Evolutionary conservation across 2,113 vertebrate genomes (phyloP), one percentile per base, ranked within the genome.

Genomic region (Oryzias melastigma): DNA sequence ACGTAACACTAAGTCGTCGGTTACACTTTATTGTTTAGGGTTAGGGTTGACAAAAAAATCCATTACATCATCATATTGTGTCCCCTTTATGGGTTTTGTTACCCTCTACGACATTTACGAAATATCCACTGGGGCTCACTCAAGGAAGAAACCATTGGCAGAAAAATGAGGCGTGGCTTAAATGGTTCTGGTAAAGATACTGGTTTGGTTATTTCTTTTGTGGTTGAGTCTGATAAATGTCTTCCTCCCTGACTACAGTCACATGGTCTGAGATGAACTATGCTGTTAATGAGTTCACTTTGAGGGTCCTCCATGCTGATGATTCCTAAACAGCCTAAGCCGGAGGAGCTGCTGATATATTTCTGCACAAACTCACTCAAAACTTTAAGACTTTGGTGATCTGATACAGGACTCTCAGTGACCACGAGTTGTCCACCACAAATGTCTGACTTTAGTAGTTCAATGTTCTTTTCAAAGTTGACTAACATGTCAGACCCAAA

Each of bases 301-400:
- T 12, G 8, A 12, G 85, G 86, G 51, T 85, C 86, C 62, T 72
- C 40, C 54, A 88, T 43, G 2, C 71, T 80, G 3, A 91, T 40
- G 14, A 90, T 60, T 3, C 90, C 88, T 2, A 91, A 49, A 42
- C 90, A 90, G 0, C 68, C 53, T 27, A 15, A 6, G 7, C 61
- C 76, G 3, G 1, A 0, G 1, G 35, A 46, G 1, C 0, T 68
- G 6, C 8, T 44, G 0, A 14, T 14, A 6, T 77, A 64, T 43
- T 63, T 2, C 3, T 53, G 3, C 8, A 87, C 25, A 14, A 83
- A 55, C 5, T 60, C 0, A 5, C 19, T 15, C 4, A 89, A 29
- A 14, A 75, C 44, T 35, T 68, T 65, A 0, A 75, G 75, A 5
- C 0, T 46, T 1, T 16, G 6, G 0, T 20, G 5, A n/a, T 0